Evolutionary conservation across 2,888 invertebrate species (phyloP).

Genomic region (Tridacna gigas): DNA sequence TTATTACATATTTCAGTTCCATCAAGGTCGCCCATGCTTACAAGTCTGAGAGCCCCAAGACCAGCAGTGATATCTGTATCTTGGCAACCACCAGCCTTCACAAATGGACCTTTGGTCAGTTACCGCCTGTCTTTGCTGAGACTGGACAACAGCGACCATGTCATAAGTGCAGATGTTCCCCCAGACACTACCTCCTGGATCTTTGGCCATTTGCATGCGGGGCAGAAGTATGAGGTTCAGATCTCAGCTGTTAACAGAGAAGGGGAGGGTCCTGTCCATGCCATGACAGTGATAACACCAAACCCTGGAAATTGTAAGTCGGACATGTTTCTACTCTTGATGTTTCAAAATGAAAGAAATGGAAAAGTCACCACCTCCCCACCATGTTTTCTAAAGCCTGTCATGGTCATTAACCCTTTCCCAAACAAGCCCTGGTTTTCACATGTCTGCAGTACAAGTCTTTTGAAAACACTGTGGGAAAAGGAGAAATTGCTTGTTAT

Average conservation of each 20-base stretch:
- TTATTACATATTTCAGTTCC: slow-evolving; percentile 88
- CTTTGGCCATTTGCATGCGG: slow-evolving; percentile 74
- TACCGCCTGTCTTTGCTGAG: slow-evolving; percentile 91
- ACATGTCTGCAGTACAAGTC: not conserved
- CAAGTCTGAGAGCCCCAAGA: slow-evolving; percentile 88
- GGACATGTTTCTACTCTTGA: not conserved
- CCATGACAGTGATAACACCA: slow-evolving; percentile 72
- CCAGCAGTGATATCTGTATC: slow-evolving; percentile 93
- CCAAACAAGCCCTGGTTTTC: not conserved
- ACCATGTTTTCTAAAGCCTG: too few species aligned
- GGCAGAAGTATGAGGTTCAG: slow-evolving; percentile 70
- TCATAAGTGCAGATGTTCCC: slow-evolving; percentile 69
- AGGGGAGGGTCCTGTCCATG: slow-evolving; percentile 76
- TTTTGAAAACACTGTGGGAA: not conserved
- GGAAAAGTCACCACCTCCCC: too few species aligned
- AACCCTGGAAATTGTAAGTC: slow-evolving; percentile 68
- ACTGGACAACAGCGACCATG: slow-evolving; percentile 76
- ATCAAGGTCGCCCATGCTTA: slow-evolving; percentile 90
- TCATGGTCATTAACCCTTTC: not conserved
- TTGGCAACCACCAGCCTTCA: slow-evolving; percentile 94
- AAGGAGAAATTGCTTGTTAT: not conserved
- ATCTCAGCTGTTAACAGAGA: slow-evolving; percentile 75
- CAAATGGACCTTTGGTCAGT: slow-evolving; percentile 94
- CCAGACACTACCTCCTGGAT: slow-evolving; percentile 74
- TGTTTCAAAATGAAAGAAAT: too few species aligned